Evolutionary conservation across 2,888 invertebrate genomes (phyloP), one percentile per base, ranked within the genome.

Genomic region (Drosophila suboccidentalis): DNA sequence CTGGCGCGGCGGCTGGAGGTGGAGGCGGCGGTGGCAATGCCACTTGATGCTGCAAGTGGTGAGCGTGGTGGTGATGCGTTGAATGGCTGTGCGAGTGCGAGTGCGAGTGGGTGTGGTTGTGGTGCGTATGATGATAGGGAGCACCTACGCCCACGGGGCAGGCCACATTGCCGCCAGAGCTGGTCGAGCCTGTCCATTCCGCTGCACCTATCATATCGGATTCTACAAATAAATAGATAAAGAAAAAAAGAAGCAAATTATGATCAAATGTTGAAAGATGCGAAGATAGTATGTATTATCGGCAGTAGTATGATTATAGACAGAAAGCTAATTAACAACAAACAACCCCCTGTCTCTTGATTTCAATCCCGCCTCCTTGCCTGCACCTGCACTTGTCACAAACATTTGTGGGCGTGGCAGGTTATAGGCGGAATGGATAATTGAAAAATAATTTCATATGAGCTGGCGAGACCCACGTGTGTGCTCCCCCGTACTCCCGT

Each of bases 121-220:
- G 63, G 29, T 80, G 85, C 1, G 75, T 64, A 47, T 83, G 87
- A 34, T 79, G 80, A 63, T 84, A 87, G 34, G 87, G 66, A 3
- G 80, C 65, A 6, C 78, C 66, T 2, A 69, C 66, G 17, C 72
- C 68, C 4, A 75, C 64, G 19, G 80, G 61, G 22, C 73, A 73
- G 10, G 79, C 69, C 34, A 74, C 62, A 19, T 74, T 71, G 22
- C 71, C 64, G 17, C 66, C 91, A 32, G 94, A 92, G 2, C 94
- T 93, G 2, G 90, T 78, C n/a, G 91, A 89, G 6, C 94, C 94
- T 79, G 94, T 94, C 95, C 95, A 95, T 82, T 95, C 95, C 66
- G 94, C 94, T 29, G 95, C 94, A 8, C 94, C 95, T 80, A 95
- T 93, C 82, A 95, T 93, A 89, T 94, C 94, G 71, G 94, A 94